phyloP scores from a whole-genome alignment of 2,113 vertebrate genomes.

The Romanogobio albipinnatus region DNA sequence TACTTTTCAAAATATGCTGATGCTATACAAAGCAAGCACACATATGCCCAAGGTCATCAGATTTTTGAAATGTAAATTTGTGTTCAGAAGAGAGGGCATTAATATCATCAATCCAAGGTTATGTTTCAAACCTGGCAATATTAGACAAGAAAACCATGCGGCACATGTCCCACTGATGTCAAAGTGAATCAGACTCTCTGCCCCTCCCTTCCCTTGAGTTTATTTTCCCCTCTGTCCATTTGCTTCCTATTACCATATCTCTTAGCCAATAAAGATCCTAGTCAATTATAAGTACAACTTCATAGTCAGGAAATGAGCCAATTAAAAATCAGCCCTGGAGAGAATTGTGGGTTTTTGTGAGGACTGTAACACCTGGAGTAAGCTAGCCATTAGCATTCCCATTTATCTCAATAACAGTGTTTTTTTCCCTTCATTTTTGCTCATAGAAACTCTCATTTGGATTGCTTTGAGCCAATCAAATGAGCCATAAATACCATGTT shows the following conservation, averaged over 20 bases:
- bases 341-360: conserved; percentile 60
- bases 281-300: conserved; percentile 76
- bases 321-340: conserved; percentile 70
- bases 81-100: conserved; percentile 25
- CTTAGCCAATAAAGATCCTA: conserved; percentile 74
- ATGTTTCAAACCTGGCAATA: background rate
- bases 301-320: conserved; percentile 75
- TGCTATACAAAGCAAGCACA: conserved; percentile 24
- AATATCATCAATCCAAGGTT: conserved; percentile 32
- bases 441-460: background rate
- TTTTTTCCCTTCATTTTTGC: background rate
- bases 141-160: background rate
- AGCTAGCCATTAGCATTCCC: background rate
- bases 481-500: background rate
- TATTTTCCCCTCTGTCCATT: conserved; percentile 64
- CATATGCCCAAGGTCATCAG: conserved; percentile 37
- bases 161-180: conserved; percentile 14
- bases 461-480: background rate
- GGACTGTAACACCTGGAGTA: conserved; percentile 4
- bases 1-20: conserved; percentile 48
- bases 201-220: background rate
- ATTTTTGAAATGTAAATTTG: conserved; percentile 33
- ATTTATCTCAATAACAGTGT: conserved; percentile 3
- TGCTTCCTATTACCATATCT: conserved; percentile 75
- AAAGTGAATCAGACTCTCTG: conserved; percentile 18